Conservation (phyloP, 2,888 invertebrate species). For the Seira musarum region DNA sequence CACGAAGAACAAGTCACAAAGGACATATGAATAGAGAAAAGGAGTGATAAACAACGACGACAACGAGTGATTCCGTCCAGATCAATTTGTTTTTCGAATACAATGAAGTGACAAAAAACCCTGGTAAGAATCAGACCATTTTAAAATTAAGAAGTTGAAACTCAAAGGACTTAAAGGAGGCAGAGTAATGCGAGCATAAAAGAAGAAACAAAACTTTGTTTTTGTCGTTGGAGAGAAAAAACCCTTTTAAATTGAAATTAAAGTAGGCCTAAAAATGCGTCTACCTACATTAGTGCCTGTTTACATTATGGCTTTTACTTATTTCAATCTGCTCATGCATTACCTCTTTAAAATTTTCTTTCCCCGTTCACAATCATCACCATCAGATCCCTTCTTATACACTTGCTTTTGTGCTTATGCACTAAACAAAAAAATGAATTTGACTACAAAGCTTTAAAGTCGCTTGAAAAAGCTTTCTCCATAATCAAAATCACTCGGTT, state of each 20-base stretch:
- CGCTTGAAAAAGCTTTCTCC: slow-evolving; percentile 26
- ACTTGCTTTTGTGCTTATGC: neutral
- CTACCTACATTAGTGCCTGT: too few species aligned
- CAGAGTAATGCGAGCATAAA: neutral
- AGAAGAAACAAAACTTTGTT: neutral
- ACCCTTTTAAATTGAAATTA: neutral
- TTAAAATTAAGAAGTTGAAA: slow-evolving; percentile 35
- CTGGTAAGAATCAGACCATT: slow-evolving; percentile 12
- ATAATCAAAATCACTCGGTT: slow-evolving; percentile 18
- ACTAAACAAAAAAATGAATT: slow-evolving; percentile 9
- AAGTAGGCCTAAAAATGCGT: neutral
- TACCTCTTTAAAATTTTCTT: too few species aligned
- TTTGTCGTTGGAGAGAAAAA: neutral
- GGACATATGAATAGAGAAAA: slow-evolving; percentile 31
- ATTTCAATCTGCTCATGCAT: too few species aligned
- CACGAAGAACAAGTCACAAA: neutral
- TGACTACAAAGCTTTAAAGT: slow-evolving; percentile 12
- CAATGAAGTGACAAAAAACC: neutral
- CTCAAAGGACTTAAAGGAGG: neutral
- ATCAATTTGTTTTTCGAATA: slow-evolving; percentile 3
- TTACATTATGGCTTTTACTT: too few species aligned
- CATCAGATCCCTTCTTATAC: slow-evolving; percentile 3
- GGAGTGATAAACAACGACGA: slow-evolving; percentile 7
- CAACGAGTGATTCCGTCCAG: neutral
- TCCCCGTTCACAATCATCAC: too few species aligned